These are phyloP conservation scores for Umimayanthus chanpuru DNA, from an alignment of 92 coral and sea anemone species.

Conservation along the genomic window DNA sequence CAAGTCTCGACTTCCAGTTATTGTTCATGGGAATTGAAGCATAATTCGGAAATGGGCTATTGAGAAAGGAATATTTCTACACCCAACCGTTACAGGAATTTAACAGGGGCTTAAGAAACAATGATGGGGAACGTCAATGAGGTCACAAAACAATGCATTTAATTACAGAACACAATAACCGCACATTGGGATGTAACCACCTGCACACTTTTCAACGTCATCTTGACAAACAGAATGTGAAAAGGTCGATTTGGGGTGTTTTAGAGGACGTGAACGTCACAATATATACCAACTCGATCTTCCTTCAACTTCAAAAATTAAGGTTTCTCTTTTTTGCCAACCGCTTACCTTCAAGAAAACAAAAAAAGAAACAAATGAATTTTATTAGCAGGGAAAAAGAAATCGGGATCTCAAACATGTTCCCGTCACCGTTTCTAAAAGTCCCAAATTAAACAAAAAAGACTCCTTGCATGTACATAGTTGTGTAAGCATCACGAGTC, in stretches of 20 bases:
- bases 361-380: background rate
- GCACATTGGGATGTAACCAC: background rate
- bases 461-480: background rate
- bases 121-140: background rate
- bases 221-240: too few species aligned
- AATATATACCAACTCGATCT: constrained; percentile 12
- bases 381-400: constrained; percentile 16
- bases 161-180: too few species aligned
- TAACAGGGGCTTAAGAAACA: too few species aligned
- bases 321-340: constrained; percentile 9
- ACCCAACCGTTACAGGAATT: too few species aligned
- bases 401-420: background rate
- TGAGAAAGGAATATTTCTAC: background rate
- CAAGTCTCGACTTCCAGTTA: too few species aligned
- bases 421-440: constrained; percentile 6
- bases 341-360: constrained; percentile 12
- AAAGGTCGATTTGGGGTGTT: too few species aligned
- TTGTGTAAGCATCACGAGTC: background rate
- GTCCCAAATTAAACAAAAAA: background rate
- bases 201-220: background rate
- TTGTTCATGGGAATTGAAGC: too few species aligned
- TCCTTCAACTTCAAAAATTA: background rate
- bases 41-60: too few species aligned
- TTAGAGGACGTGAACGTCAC: background rate
- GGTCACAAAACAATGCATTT: too few species aligned